A percentile compares a stretch with the other conserved stretches of the same genome.
Evolutionary conservation across 2,113 vertebrate genomes (phyloP).

Genomic region (Nannospalax galili): DNA sequence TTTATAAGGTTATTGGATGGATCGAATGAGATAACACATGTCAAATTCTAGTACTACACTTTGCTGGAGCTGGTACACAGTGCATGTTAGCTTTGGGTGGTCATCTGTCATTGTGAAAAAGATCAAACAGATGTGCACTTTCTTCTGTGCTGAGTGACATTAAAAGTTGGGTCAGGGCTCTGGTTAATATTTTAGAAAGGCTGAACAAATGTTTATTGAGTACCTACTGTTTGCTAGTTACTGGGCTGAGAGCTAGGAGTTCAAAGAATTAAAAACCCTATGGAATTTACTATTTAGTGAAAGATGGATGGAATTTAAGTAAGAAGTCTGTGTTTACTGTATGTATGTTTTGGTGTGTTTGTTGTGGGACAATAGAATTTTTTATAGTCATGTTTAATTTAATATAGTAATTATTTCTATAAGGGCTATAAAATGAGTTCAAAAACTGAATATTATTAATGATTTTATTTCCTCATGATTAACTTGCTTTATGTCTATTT

Average conservation of each 20-base stretch:
- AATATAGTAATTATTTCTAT: not conserved
- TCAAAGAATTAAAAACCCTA: not conserved
- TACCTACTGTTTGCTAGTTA: not conserved
- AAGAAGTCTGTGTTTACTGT: not conserved
- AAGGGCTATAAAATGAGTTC: not conserved
- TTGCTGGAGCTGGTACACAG: not conserved
- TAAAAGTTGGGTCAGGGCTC: conserved; percentile 7
- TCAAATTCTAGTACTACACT: not conserved
- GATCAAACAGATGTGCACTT: not conserved
- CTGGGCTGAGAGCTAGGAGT: not conserved
- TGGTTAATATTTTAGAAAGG: conserved; percentile 54
- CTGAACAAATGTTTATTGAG: conserved; percentile 40
- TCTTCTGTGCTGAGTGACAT: not conserved
- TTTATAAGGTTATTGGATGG: not conserved
- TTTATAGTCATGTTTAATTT: not conserved
- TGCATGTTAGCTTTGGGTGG: conserved; percentile 33
- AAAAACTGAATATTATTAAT: not conserved
- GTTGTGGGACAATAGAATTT: not conserved
- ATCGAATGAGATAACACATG: not conserved
- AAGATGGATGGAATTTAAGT: not conserved
- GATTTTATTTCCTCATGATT: not conserved
- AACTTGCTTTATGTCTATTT: not conserved
- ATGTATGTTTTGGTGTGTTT: not conserved
- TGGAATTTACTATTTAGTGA: conserved; percentile 3
- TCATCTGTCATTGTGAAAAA: not conserved